Evolutionary conservation across 2,797 vertebrate genomes (phyloP), one percentile per base, ranked within the genome.

Genomic region (Gymnoscopelus braueri): DNA sequence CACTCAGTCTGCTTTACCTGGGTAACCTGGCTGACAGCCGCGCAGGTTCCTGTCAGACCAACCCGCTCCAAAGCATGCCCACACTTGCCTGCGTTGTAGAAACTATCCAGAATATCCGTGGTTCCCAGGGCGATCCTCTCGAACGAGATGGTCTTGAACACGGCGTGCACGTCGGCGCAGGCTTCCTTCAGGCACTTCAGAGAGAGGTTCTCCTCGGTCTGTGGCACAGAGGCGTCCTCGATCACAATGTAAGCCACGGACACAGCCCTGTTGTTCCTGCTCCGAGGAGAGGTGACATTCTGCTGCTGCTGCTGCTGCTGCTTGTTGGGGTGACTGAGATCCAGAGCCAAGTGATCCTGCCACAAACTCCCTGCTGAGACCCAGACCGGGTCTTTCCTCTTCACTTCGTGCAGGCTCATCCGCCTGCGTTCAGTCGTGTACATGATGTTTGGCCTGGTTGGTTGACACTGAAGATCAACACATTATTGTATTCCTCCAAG

Each of bases 41-140:
- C 52, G 10, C 19, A 8, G 1, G 3, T 29, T 54, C 60, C 32
- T 47, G 52, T 44, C 48, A 50, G n/a, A 24, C 11, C 19, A 10
- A 8, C n/a, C 4, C 0, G 1, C 23, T 7, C 61, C 15, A 1
- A 44, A 0, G 59, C 89, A n/a, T 86, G 92, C 56, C 86, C 12
- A 24, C 50, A 92, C 95, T 95, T 92, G 95, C 96, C 96, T 71
- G 96, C 95, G 14, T 96, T 97, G 89, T 97, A 98, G 90, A 98
- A 97, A 29, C 74, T 84, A 61, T 96, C 95, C 73, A 97, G 84
- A 9, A 94, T 87, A 4, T 89, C 82, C 0, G 96, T 92, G 49
- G 94, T 91, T 0, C 95, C 95, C 54, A 95, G 78, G 0, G 92
- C 92, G 24, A 97, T 83, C 1, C 89, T 92, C 65, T 91, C 93